A percentile compares a stretch with the other conserved stretches of the same genome.
Conservation (phyloP, 2,797 vertebrate genomes). For the Mormyrops boulengeri region DNA sequence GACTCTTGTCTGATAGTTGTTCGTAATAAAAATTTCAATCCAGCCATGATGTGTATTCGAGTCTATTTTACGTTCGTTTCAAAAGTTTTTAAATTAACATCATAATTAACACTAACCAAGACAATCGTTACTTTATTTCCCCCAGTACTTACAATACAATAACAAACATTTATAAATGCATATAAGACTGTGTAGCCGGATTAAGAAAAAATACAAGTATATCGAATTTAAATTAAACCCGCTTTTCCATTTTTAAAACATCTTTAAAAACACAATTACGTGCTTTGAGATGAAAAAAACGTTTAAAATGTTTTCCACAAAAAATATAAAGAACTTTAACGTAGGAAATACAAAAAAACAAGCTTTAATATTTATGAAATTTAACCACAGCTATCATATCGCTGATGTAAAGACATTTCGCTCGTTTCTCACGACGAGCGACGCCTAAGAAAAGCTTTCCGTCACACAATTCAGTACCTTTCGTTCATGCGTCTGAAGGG, state of each 20-base stretch:
- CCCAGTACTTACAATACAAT: neutral
- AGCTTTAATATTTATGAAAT: slow-evolving; percentile 7
- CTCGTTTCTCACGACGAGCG: neutral
- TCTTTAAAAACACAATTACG: neutral
- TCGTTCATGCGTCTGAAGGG: neutral
- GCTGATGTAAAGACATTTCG: neutral
- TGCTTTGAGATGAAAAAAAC: neutral
- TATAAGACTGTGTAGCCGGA: neutral
- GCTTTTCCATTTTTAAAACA: neutral
- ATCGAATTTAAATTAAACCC: neutral
- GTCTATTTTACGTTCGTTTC: neutral
- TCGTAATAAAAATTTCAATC: neutral
- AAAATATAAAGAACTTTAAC: neutral
- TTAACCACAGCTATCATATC: neutral
- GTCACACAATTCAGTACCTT: neutral
- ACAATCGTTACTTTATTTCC: neutral
- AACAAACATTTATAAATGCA: neutral
- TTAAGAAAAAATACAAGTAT: neutral
- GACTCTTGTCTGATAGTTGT: neutral
- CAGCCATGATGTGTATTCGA: neutral
- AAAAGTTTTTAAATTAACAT: neutral
- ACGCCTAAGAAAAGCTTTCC: neutral
- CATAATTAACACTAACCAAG: neutral
- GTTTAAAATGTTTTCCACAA: neutral
- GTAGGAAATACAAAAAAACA: neutral